Conservation (phyloP, 1,140 invertebrate genomes). For the Leptestheria dahalacensis region DNA sequence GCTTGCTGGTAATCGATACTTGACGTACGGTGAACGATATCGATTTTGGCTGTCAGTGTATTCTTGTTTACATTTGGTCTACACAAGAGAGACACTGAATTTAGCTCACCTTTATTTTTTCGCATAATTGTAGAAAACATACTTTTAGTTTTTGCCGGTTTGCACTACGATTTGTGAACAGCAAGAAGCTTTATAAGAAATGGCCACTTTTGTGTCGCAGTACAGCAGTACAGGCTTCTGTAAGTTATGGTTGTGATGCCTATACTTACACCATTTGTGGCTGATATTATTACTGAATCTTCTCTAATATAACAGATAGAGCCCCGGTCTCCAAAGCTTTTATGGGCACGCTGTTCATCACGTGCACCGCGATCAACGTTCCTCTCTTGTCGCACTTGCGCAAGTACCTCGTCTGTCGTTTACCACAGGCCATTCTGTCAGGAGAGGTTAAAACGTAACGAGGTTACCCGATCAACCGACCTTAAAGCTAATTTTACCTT, state of each 20-base stretch:
- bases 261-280: neutral
- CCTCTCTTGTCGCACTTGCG: constrained; percentile 30
- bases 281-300: neutral
- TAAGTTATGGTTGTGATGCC: constrained; percentile 22
- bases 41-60: no score
- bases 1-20: no score
- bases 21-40: no score
- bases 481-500: constrained; percentile 9
- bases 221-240: constrained; percentile 31
- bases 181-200: no score
- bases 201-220: constrained; percentile 29
- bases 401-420: constrained; percentile 29
- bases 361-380: constrained; percentile 33
- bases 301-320: constrained; percentile 29
- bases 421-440: constrained; percentile 27
- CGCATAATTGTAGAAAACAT: no score
- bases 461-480: neutral
- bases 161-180: neutral
- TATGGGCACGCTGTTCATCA: constrained; percentile 31
- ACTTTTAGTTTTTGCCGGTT: no score
- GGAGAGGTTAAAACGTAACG: constrained; percentile 24
- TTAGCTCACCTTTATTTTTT: no score
- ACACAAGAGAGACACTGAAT: no score
- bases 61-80: no score
- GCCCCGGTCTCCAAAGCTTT: constrained; percentile 34